Evolutionary conservation across 2,888 invertebrate genomes (phyloP).

Genomic region (Epinotia nisella): DNA sequence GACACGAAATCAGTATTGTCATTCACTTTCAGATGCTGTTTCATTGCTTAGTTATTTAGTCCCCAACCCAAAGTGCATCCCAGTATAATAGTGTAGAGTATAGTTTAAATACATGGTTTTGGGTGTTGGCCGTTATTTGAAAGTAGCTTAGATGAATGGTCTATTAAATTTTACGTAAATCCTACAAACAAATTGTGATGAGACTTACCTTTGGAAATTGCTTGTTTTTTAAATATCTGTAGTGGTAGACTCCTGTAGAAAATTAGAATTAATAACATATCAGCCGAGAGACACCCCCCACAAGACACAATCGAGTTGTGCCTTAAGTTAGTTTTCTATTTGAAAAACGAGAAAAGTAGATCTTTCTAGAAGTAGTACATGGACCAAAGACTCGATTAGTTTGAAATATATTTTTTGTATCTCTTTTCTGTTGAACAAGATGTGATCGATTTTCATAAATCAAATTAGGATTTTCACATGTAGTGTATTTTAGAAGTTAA

Average conservation of each 20-base stretch:
- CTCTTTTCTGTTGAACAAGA: constrained; percentile 71
- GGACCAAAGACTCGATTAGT: constrained; percentile 76
- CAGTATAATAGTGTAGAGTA: constrained; percentile 76
- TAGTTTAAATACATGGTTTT: constrained; percentile 60
- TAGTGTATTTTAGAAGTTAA: constrained; percentile 64
- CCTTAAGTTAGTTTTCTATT: constrained; percentile 72
- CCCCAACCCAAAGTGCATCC: constrained; percentile 78
- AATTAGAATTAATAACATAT: constrained; percentile 69
- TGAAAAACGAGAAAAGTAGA: constrained; percentile 55
- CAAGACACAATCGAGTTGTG: constrained; percentile 78
- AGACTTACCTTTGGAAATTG: constrained; percentile 55
- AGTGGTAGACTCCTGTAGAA: constrained; percentile 68
- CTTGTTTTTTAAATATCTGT: constrained; percentile 66
- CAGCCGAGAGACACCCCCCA: constrained; percentile 62
- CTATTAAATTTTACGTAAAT: constrained; percentile 51
- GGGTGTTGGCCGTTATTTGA: constrained; percentile 74
- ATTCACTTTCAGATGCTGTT: constrained; percentile 54
- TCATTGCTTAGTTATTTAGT: constrained; percentile 65
- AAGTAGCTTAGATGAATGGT: constrained; percentile 64
- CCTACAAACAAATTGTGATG: constrained; percentile 56
- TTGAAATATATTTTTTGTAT: constrained; percentile 80
- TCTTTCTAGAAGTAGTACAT: constrained; percentile 67
- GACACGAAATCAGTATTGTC: constrained; percentile 65
- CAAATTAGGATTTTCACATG: constrained; percentile 56
- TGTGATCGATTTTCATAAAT: constrained; percentile 55